Evolutionary conservation across 2,113 vertebrate genomes (phyloP).

Genomic region (Isichthys henryi): DNA sequence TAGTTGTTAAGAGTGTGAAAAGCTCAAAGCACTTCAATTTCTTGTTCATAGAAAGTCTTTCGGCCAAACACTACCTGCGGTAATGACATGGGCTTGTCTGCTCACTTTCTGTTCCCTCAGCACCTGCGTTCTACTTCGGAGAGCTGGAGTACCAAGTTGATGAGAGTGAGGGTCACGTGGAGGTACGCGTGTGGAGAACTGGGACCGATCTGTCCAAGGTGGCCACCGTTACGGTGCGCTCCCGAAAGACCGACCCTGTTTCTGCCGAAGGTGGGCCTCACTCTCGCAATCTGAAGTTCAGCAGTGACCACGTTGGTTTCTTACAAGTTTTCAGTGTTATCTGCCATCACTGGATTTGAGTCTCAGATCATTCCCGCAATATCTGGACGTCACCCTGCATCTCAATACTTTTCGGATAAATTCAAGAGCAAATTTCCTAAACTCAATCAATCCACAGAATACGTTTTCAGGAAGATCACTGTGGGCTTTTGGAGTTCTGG

Average conservation of each 20-base stretch:
- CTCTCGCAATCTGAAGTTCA: background rate
- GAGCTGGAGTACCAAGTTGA: constrained; percentile 69
- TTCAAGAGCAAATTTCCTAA: background rate
- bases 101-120: constrained; percentile 47
- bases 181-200: constrained; percentile 77
- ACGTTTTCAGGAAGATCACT: background rate
- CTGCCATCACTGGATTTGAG: background rate
- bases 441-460: background rate
- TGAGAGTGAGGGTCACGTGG: constrained; percentile 72
- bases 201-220: constrained; percentile 80
- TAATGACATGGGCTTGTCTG: background rate
- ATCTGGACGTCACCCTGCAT: background rate
- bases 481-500: background rate
- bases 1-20: background rate
- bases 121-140: constrained; percentile 82
- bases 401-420: background rate
- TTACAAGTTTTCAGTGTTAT: background rate
- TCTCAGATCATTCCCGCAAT: background rate
- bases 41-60: background rate
- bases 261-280: constrained; percentile 75
- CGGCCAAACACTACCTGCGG: background rate
- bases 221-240: constrained; percentile 75
- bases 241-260: constrained; percentile 70
- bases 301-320: background rate
- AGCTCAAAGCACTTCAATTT: background rate